Evolutionary conservation across 2,113 vertebrate species (phyloP).

Genomic region (Cepphus grylle): DNA sequence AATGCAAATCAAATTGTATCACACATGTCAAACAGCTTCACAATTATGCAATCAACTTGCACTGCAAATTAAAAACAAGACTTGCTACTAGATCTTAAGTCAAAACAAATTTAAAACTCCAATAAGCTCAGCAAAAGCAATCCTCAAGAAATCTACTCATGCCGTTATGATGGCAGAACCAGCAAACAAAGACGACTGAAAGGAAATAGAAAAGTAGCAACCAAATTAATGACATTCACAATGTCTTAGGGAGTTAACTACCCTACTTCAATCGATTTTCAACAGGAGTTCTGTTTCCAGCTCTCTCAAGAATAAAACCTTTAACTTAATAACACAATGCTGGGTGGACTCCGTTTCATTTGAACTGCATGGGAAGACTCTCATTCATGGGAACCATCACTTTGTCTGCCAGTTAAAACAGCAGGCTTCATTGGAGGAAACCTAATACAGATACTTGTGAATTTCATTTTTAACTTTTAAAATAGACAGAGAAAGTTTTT

Average conservation of each 20-base stretch:
- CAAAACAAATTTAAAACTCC: conserved; percentile 44
- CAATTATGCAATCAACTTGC: conserved; percentile 56
- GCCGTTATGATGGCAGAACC: background rate
- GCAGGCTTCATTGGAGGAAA: background rate
- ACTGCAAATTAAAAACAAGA: conserved; percentile 62
- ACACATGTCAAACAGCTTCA: conserved; percentile 62
- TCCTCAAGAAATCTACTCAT: background rate
- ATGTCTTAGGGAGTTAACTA: background rate
- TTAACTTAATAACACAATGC: background rate
- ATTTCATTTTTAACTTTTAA: background rate
- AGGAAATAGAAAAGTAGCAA: background rate
- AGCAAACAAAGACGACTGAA: background rate
- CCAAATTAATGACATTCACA: background rate
- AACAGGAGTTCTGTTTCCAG: background rate
- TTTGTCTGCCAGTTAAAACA: background rate
- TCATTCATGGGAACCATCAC: background rate
- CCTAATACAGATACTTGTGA: background rate
- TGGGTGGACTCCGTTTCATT: background rate
- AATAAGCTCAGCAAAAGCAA: conserved; percentile 46
- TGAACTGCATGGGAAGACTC: background rate
- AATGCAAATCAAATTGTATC: conserved; percentile 45
- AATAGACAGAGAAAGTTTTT: background rate
- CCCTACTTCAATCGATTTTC: background rate
- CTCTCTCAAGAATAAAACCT: background rate
- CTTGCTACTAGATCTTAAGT: conserved; percentile 52